These are phyloP conservation scores for Centropus bengalensis DNA, from an alignment of 2,113 vertebrate species.

Conservation along the genomic window DNA sequence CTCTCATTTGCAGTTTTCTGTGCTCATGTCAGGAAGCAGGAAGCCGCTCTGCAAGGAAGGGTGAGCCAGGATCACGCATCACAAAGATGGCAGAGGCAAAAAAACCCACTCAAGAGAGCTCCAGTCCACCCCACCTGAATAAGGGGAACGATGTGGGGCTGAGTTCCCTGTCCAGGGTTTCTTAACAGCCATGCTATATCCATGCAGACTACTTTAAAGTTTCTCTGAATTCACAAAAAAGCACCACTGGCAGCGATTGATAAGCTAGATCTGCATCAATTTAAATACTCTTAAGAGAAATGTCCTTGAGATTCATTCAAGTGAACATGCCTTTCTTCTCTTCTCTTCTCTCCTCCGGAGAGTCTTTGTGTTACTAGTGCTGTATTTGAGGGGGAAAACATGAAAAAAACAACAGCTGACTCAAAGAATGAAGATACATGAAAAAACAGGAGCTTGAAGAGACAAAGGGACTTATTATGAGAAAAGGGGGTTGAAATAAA, in stretches of 20 bases:
- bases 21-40: rapidly evolving
- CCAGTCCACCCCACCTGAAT: neutral
- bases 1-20: neutral
- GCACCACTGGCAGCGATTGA: neutral
- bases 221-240: neutral
- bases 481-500: neutral
- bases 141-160: rapidly evolving
- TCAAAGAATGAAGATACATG: neutral
- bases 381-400: neutral
- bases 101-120: too few species aligned
- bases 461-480: neutral
- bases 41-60: neutral
- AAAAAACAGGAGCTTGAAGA: neutral
- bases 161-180: neutral
- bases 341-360: neutral
- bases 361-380: neutral
- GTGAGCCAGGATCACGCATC: neutral
- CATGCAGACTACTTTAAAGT: neutral
- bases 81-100: neutral
- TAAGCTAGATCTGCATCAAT: neutral
- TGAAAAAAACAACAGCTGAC: neutral
- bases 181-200: neutral
- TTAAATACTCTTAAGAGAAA: neutral
- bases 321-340: neutral
- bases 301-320: neutral